Conservation (phyloP, 2,888 invertebrate genomes). For the Panorpa germanica region DNA sequence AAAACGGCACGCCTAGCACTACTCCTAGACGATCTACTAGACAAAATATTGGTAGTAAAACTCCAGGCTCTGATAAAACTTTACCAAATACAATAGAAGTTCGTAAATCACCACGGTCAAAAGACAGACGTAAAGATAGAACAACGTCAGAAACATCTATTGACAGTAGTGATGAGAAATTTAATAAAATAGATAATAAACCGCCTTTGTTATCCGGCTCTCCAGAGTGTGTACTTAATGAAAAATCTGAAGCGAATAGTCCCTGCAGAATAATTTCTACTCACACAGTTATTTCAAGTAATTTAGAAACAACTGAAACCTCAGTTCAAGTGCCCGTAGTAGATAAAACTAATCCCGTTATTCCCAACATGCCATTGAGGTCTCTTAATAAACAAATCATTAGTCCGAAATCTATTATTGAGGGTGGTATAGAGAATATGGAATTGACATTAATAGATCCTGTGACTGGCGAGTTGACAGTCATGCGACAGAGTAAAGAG, state of each 20-base stretch:
- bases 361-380: no score
- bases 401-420: no score
- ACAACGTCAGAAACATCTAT: conserved; percentile 44
- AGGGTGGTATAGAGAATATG: no score
- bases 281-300: no score
- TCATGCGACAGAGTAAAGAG: conserved; percentile 51
- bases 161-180: conserved; percentile 40
- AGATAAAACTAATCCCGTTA: no score
- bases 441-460: conserved; percentile 52
- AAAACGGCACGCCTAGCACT: conserved; percentile 22
- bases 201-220: conserved; percentile 16
- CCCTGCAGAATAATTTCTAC: no score
- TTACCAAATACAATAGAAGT: no score
- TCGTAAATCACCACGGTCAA: conserved; percentile 44
- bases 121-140: conserved; percentile 39
- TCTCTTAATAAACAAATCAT: no score
- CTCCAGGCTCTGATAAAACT: no score
- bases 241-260: conserved; percentile 19
- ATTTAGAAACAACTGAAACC: no score
- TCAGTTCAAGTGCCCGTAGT: no score
- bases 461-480: conserved; percentile 50
- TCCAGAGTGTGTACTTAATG: conserved; percentile 21
- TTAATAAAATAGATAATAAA: conserved; percentile 20
- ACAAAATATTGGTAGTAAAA: conserved; percentile 27
- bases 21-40: conserved; percentile 34